Base-by-base conservation (phyloP, 2,888 invertebrate species). In the Alentia gelatinosa region DNA sequence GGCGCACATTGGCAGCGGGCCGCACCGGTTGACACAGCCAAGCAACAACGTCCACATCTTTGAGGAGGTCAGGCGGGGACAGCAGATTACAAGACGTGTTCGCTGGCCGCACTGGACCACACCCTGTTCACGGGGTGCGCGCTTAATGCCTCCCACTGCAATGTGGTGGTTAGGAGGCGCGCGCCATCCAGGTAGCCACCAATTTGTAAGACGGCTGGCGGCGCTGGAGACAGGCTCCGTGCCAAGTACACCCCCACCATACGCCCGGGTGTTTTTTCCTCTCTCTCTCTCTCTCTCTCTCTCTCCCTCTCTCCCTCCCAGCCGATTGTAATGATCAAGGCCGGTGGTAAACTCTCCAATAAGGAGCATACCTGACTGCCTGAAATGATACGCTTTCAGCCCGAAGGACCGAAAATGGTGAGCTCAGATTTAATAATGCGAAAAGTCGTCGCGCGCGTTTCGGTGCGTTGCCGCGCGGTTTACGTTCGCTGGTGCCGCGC, bases 311-410 rank as follows among this genome's bases (percentile, higher is more conserved):
- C 30, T 33, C n/a, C 7, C 26, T 26, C 33, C 26, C 30, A 74
- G 30, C 26, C 33, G 86, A 86, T 47, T 86, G 47, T 50, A 86
- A 86, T 86, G 86, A 86, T 47, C 50, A 50, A 86, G 47, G 42
- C 86, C 47, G 79, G 12, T 15, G 79, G 79, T 23, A 74, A 74
- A 19, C 47, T 47, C 47, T 33, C 33, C 42, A n/a, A 86, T 86
- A 86, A 86, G 86, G 47, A 86, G 86, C 47, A 9, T 86, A 86
- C 86, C 86, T 86, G 47, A 30, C 86, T 30, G 86, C 47, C 30
- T 30, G 86, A 86, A 86, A 86, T 86, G 86, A 86, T 86, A 86
- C 47, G 47, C 86, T 86, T 47, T 86, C 47, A 86, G 86, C 50
- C 26, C 35, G 26, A 86, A 86, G 86, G 42, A n/a, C 9, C 23